A percentile compares a stretch with the other conserved stretches of the same genome.
These are phyloP conservation scores for Aspidoscelis tigris DNA, from an alignment of 2,113 vertebrate genomes.

Conservation along the genomic window DNA sequence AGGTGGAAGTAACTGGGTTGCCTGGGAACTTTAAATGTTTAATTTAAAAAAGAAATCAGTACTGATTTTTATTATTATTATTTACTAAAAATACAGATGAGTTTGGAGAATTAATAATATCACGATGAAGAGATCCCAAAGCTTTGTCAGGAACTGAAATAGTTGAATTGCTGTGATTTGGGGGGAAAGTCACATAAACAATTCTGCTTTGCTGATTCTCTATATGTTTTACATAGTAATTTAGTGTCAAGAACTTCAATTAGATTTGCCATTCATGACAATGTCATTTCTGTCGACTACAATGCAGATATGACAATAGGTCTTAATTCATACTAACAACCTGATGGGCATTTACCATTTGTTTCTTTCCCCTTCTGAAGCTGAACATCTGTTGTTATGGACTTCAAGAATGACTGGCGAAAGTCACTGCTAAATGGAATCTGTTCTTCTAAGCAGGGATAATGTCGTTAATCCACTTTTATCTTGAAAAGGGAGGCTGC, in stretches of 20 bases:
- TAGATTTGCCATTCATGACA: conserved; percentile 3
- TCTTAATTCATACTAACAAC: conserved; percentile 42
- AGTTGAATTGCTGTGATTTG: not conserved
- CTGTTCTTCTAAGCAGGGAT: conserved; percentile 21
- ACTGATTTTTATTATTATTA: not conserved
- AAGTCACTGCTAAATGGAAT: conserved; percentile 40
- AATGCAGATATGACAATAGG: conserved; percentile 32
- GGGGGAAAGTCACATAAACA: not conserved
- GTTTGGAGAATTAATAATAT: not conserved
- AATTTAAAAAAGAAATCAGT: too few relatives aligned
- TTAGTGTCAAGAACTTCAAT: not conserved
- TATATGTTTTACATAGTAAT: not conserved
- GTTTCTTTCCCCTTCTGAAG: conserved; percentile 49
- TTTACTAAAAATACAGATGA: too few relatives aligned
- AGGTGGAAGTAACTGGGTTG: not conserved
- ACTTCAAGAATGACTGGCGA: conserved; percentile 30
- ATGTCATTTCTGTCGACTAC: conserved; percentile 17
- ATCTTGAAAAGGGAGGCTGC: conserved; percentile 4
- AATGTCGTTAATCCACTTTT: conserved; percentile 36
- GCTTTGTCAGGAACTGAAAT: not conserved
- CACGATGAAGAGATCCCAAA: not conserved
- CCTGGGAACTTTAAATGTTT: too few relatives aligned
- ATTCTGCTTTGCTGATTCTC: not conserved
- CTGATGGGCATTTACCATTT: conserved; percentile 23
- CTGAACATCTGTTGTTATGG: conserved; percentile 38